Evolutionary conservation across 1,140 invertebrate species (phyloP).

Genomic region (Archivesica marissinica): DNA sequence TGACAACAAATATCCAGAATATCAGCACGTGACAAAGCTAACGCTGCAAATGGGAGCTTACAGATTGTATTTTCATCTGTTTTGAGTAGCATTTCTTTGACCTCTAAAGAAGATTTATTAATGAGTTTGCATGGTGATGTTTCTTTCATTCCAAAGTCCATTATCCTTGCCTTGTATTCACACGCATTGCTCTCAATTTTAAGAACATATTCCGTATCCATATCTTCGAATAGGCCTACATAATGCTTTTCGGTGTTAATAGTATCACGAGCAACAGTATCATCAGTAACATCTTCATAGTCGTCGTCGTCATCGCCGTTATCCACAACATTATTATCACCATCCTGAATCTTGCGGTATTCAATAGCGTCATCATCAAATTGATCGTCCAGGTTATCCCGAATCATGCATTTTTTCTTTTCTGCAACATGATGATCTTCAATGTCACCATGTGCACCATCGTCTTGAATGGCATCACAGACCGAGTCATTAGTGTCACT

Average conservation of each 20-base stretch:
- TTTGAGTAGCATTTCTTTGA: background rate
- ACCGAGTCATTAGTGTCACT: background rate
- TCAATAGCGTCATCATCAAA: background rate
- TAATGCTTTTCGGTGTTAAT: background rate
- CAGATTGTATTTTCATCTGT: background rate
- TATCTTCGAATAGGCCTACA: background rate
- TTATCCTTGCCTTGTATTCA: background rate
- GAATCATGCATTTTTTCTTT: background rate
- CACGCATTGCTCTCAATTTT: background rate
- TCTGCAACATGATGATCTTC: background rate
- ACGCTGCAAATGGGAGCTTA: constrained; percentile 20
- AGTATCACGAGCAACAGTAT: background rate
- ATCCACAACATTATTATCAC: background rate
- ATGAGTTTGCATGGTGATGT: background rate
- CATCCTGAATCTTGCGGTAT: background rate
- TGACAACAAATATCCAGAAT: constrained; percentile 31
- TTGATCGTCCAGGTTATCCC: background rate
- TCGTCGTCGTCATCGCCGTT: background rate
- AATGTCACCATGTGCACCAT: background rate
- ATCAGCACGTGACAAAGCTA: background rate
- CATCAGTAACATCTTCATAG: background rate
- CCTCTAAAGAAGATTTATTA: background rate
- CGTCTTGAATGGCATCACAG: background rate
- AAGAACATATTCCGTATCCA: background rate
- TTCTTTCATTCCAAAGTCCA: background rate